These are phyloP conservation scores for Yponomeuta cagnagella DNA, from an alignment of 2,888 invertebrate genomes.

Conservation along the genomic window DNA sequence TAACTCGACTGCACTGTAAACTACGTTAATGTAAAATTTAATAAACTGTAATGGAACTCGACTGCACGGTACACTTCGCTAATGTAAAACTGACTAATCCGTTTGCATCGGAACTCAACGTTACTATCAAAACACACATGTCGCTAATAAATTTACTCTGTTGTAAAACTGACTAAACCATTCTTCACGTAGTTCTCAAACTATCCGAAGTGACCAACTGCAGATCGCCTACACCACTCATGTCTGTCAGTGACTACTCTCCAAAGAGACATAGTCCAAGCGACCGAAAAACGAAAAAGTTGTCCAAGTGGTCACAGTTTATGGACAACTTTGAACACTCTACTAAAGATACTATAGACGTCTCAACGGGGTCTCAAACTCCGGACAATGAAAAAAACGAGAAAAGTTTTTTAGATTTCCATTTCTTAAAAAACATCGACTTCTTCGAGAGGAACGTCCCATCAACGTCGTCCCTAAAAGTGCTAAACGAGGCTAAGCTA, in stretches of 20 bases:
- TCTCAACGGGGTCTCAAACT: slow-evolving; percentile 35
- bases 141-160: too few species aligned
- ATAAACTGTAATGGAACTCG: too few species aligned
- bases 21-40: too few species aligned
- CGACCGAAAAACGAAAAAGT: slow-evolving; percentile 21
- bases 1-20: too few species aligned
- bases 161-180: too few species aligned
- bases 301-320: slow-evolving; percentile 47
- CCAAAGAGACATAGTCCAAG: slow-evolving; percentile 20
- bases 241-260: slow-evolving; percentile 49
- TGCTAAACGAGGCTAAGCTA: slow-evolving; percentile 20
- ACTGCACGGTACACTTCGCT: too few species aligned
- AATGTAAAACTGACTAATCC: too few species aligned
- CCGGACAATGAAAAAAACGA: slow-evolving; percentile 37
- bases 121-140: too few species aligned
- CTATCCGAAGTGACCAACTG: slow-evolving; percentile 31
- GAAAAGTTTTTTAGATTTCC: slow-evolving; percentile 35
- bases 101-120: too few species aligned
- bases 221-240: slow-evolving; percentile 38
- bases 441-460: slow-evolving; percentile 28
- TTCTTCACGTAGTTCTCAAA: slow-evolving; percentile 17
- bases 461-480: slow-evolving; percentile 33
- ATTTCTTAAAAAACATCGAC: slow-evolving; percentile 39
- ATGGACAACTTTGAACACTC: slow-evolving; percentile 46
- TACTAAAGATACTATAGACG: slow-evolving; percentile 31